Evolutionary conservation across 2,113 vertebrate species (phyloP).

Genomic region (Promerops cafer): DNA sequence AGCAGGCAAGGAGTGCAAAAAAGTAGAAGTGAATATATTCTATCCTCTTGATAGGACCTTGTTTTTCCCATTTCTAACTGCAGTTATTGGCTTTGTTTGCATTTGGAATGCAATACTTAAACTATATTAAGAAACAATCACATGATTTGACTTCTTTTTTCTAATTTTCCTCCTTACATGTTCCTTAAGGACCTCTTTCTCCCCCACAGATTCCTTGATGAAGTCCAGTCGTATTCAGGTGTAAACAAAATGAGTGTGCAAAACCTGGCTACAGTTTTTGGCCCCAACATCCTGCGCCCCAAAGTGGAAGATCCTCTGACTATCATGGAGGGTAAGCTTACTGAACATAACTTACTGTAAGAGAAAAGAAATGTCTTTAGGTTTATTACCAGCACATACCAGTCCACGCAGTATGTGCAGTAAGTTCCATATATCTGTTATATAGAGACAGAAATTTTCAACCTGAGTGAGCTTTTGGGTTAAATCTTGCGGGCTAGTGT

Average conservation of each 20-base stretch:
- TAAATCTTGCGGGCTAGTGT: not conserved
- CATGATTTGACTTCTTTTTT: not conserved
- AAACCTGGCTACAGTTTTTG: conserved; percentile 95
- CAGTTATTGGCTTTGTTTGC: not conserved
- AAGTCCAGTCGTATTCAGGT: conserved; percentile 95
- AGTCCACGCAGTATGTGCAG: not conserved
- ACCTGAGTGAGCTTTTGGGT: not conserved
- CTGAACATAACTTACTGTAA: not conserved
- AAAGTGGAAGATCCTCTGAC: conserved; percentile 94
- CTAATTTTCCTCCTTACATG: not conserved
- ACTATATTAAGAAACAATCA: not conserved
- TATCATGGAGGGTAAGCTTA: conserved; percentile 91
- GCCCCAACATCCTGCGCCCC: conserved; percentile 92
- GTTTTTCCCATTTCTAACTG: not conserved
- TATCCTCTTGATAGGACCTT: not conserved
- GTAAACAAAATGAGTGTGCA: conserved; percentile 98
- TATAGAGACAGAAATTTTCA: not conserved
- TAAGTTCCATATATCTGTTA: not conserved
- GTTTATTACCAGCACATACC: not conserved
- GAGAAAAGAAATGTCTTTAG: not conserved
- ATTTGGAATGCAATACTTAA: not conserved
- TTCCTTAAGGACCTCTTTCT: not conserved
- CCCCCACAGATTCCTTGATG: conserved; percentile 87
- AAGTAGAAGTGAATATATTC: not conserved
- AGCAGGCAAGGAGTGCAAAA: not conserved